phyloP scores from a whole-genome alignment of 2,113 vertebrate genomes.

The Phyllostomus hastatus region DNA sequence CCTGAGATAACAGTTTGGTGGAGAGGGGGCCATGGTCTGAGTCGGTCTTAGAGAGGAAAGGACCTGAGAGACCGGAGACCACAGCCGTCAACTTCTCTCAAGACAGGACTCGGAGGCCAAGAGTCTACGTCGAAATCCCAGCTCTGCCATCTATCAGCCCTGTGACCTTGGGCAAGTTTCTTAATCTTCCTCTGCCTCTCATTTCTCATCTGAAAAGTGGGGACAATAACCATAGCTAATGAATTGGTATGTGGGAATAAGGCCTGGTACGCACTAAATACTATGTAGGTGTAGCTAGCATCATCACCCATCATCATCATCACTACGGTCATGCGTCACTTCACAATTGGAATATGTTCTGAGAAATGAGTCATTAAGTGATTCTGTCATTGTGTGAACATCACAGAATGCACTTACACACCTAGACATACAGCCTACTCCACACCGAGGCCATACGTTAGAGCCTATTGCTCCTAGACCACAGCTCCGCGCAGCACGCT shows the following conservation, averaged over 20 bases:
- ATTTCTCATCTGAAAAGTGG: neutral
- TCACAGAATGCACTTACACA: neutral
- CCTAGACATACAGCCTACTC: neutral
- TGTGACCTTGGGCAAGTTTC: neutral
- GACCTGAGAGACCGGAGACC: neutral
- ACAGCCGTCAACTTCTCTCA: neutral
- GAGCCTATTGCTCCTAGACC: neutral
- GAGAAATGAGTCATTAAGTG: neutral
- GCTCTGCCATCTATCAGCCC: neutral
- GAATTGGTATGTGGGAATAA: neutral
- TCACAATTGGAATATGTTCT: neutral
- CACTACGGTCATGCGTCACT: neutral
- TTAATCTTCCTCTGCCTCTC: neutral
- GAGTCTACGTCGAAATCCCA: fast-evolving
- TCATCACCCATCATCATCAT: neutral
- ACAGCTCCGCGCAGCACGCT: neutral
- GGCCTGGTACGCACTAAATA: neutral
- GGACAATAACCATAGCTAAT: neutral
- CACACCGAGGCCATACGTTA: neutral
- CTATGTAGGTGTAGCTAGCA: neutral
- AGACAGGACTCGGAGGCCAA: neutral
- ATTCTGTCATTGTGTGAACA: neutral
- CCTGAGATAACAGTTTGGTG: neutral
- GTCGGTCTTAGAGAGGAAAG: neutral
- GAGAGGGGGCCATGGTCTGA: neutral